Conservation (phyloP, 2,797 vertebrate species). For the Periophthalmus magnuspinnatus region DNA sequence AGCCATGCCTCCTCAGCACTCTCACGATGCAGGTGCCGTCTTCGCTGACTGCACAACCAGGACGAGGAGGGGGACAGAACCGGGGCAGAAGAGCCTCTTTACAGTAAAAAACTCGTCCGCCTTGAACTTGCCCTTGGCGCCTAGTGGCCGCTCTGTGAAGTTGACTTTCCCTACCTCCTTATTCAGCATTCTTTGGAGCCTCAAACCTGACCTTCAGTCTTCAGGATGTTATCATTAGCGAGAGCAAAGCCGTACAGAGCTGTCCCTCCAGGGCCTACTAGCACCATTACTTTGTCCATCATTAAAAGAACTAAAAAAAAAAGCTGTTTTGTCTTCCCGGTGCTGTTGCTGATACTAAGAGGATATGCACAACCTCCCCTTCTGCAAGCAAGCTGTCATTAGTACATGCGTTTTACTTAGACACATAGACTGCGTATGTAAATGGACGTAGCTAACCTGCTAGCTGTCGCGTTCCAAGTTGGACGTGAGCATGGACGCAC, state of each 20-base stretch:
- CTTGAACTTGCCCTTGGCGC: conserved; percentile 56
- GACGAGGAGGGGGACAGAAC: conserved; percentile 2
- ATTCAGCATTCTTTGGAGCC: conserved; percentile 54
- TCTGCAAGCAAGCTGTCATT: neutral
- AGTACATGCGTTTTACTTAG: neutral
- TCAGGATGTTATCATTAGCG: conserved; percentile 49
- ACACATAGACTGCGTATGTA: no score
- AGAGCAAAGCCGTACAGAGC: conserved; percentile 43
- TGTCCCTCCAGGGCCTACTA: conserved; percentile 30
- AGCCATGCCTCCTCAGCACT: conserved; percentile 65
- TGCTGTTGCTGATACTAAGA: conserved; percentile 28
- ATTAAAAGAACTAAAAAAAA: conserved; percentile 62
- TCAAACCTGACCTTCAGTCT: conserved; percentile 43
- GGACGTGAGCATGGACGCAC: no score
- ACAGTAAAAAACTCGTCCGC: conserved; percentile 46
- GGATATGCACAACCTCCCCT: neutral
- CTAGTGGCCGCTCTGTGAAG: conserved; percentile 35
- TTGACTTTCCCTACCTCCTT: conserved; percentile 30
- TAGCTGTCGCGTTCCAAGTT: no score
- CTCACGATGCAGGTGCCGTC: conserved; percentile 58
- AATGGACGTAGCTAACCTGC: no score
- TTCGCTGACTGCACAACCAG: conserved; percentile 33
- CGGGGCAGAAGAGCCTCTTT: conserved; percentile 32
- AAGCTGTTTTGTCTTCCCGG: conserved; percentile 38
- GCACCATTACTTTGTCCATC: conserved; percentile 31